Evolutionary conservation across 1,140 invertebrate genomes (phyloP), one percentile per base, ranked within the genome.

Genomic region (Heliconius hermathena): DNA sequence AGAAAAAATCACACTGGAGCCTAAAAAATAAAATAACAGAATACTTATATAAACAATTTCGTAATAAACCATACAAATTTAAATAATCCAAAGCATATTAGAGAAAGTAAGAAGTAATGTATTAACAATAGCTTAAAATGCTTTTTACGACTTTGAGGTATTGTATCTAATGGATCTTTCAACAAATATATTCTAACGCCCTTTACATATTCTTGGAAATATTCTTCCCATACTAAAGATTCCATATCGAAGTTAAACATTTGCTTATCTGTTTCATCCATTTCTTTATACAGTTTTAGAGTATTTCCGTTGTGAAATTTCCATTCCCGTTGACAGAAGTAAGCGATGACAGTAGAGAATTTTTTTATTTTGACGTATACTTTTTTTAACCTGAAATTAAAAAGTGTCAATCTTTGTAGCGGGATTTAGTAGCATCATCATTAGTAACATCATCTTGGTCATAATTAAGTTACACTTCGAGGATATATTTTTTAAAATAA

Each of bases 351-450:
- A 22, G 95, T 94, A 29, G 96, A 95, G 74, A 97, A 96, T 87
- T 97, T 96, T 78, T 97, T 95, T 60, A 98, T 96, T 89, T 97
- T 97, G 26, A 95, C 95, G 85, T 98, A 98, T 13, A 97, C 96
- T 86, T 96, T 96, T 46, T 96, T 94, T 95, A 98, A 95, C 90
- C 97, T 98, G 90, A 22, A 79, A 79, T 29, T 46, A 16, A 46
- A 16, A 46, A 46, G 41, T 46, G 41, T 46, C 41, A 46, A 46
- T 4, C 13, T 46, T 46, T 11, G 41, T 54, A 54, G 20, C 52
- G 20, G 52, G 20, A 54, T 6, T 54, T 20, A 20, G 20, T n/a
- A n/a, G n/a, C n/a, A n/a, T n/a, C n/a, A n/a, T n/a, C n/a, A n/a
- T n/a, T n/a, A 52, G 5, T 54, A 8, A 54, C 41, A 16, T 46